These are phyloP conservation scores for Caiman crocodilus DNA, from an alignment of 2,797 vertebrate species.

Conservation along the genomic window DNA sequence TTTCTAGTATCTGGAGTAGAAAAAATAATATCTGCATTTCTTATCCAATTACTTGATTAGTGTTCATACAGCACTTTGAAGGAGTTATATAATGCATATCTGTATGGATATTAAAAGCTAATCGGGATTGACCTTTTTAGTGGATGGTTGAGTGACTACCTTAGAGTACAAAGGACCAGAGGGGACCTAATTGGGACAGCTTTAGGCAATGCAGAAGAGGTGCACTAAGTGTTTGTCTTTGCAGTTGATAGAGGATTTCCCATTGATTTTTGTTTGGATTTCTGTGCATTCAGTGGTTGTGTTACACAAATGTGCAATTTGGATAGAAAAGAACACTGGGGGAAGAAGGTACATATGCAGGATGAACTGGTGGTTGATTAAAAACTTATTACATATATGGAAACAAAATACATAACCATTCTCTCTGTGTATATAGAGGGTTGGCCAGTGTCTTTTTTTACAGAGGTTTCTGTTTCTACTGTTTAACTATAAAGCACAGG, in stretches of 20 bases:
- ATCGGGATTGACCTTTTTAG: background rate
- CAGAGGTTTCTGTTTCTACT: background rate
- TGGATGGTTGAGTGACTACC: background rate
- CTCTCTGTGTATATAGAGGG: background rate
- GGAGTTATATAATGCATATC: background rate
- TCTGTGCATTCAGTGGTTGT: background rate
- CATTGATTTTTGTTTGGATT: background rate
- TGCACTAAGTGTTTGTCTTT: background rate
- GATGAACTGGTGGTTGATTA: too few species aligned
- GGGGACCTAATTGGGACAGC: background rate
- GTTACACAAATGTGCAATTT: background rate
- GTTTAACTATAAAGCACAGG: background rate
- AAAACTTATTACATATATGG: too few species aligned
- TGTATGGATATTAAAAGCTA: background rate
- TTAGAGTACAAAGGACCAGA: background rate
- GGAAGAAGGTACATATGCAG: too few species aligned
- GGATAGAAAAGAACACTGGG: background rate
- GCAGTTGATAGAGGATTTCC: background rate
- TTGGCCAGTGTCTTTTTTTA: background rate
- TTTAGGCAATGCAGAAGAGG: slow-evolving; percentile 10
- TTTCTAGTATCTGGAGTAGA: background rate
- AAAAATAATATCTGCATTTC: background rate
- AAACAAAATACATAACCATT: background rate
- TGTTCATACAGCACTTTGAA: background rate
- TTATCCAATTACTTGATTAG: background rate